These are phyloP conservation scores for Halcyon chelicuti DNA, from an alignment of 2,797 vertebrate genomes.

Conservation along the genomic window DNA sequence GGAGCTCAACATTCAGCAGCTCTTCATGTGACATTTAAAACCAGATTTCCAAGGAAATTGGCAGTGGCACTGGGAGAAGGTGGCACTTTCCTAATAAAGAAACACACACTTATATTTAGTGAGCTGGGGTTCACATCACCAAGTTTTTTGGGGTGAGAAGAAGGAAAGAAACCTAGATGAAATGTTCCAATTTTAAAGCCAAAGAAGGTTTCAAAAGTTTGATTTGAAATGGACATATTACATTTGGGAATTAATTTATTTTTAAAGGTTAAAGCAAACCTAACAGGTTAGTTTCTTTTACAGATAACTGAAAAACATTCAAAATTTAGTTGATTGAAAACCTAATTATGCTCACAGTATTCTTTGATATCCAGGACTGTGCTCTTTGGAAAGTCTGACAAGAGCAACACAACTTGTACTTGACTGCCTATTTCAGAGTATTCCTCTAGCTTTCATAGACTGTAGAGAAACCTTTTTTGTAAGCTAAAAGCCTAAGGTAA, in stretches of 20 bases:
- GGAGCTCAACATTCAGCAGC: neutral
- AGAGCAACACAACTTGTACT: neutral
- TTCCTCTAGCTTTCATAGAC: neutral
- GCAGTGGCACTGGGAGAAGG: neutral
- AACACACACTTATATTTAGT: neutral
- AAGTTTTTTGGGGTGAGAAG: neutral
- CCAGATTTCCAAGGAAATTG: neutral
- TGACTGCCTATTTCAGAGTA: neutral
- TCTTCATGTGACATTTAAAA: neutral
- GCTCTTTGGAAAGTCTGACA: neutral
- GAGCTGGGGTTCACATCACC: neutral
- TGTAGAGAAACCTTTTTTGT: neutral
- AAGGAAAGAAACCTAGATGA: neutral
- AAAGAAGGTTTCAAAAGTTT: neutral
- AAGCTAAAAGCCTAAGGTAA: neutral
- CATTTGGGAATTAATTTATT: neutral
- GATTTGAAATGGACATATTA: neutral
- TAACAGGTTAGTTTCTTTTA: fast-evolving
- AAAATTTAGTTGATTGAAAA: neutral
- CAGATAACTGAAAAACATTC: neutral
- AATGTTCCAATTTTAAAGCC: neutral
- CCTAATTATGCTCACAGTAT: neutral
- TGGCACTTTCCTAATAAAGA: neutral
- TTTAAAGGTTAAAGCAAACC: neutral
- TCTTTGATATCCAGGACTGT: neutral